These are phyloP conservation scores for Brachylomia viminalis DNA, from an alignment of 2,888 invertebrate species.

Conservation along the genomic window DNA sequence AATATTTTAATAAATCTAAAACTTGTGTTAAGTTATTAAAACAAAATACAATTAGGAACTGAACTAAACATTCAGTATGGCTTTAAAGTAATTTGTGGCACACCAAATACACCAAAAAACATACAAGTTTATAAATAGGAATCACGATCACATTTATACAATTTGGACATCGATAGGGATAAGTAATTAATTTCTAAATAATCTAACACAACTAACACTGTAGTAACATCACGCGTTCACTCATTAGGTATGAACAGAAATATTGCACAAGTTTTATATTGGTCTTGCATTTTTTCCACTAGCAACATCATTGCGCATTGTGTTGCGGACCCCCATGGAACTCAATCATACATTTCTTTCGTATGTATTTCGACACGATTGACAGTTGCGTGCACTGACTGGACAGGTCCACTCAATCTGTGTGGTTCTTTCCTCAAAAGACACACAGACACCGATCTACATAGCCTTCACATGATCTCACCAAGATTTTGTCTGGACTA, in stretches of 20 bases:
- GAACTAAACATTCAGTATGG: neutral
- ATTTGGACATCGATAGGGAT: constrained; percentile 41
- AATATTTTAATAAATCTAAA: constrained; percentile 42
- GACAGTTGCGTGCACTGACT: too few species aligned
- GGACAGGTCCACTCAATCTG: too few species aligned
- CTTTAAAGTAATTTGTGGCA: constrained; percentile 45
- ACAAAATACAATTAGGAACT: constrained; percentile 1
- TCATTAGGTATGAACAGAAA: neutral
- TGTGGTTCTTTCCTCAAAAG: too few species aligned
- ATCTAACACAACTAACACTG: constrained; percentile 1
- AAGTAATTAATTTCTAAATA: constrained; percentile 9
- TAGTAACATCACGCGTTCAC: neutral
- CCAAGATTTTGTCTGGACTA: too few species aligned
- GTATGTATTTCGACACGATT: too few species aligned
- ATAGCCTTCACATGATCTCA: too few species aligned
- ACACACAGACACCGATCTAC: too few species aligned
- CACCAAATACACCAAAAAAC: constrained; percentile 20
- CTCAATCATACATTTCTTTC: neutral
- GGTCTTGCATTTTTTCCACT: neutral
- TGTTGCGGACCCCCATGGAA: neutral
- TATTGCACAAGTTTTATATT: neutral
- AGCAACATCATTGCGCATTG: neutral
- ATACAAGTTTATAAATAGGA: neutral
- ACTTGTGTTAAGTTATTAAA: constrained; percentile 22
- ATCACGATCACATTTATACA: constrained; percentile 22